A percentile compares a stretch with the other conserved stretches of the same genome.
Conservation (phyloP, 30 jellyfish, hydroid and myxozoan species). For the Turritopsis dohrnii region DNA sequence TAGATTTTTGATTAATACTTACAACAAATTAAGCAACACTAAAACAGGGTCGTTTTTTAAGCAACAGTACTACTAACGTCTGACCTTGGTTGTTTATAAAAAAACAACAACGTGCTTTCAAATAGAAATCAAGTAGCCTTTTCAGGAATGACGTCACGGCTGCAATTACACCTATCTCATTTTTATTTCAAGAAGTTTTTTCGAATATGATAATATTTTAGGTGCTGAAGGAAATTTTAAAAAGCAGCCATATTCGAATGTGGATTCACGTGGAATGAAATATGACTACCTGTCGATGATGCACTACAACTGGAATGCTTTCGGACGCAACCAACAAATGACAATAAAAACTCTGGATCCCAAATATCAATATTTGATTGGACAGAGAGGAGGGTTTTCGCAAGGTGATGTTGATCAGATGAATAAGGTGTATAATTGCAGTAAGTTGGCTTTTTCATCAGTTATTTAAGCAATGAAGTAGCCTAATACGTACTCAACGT, state of each 20-base stretch:
- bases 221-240: slow-evolving; percentile 17
- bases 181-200: no score
- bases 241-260: slow-evolving; percentile 10
- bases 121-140: no score
- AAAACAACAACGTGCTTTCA: no score
- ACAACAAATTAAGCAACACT: no score
- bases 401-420: slow-evolving; percentile 11
- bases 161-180: no score
- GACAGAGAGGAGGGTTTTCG: background rate
- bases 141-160: no score
- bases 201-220: no score
- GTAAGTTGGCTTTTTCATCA: background rate
- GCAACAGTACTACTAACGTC: no score
- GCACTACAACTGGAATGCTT: slow-evolving; percentile 14
- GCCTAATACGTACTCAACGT: background rate
- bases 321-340: background rate
- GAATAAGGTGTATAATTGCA: background rate
- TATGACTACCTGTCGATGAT: slow-evolving; percentile 1
- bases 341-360: background rate
- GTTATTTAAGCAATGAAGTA: no score
- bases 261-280: background rate
- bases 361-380: background rate
- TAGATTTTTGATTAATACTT: no score
- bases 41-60: no score
- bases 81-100: no score